These are phyloP conservation scores for Isoperla grammatica DNA, from an alignment of 2,888 invertebrate species.

Conservation along the genomic window DNA sequence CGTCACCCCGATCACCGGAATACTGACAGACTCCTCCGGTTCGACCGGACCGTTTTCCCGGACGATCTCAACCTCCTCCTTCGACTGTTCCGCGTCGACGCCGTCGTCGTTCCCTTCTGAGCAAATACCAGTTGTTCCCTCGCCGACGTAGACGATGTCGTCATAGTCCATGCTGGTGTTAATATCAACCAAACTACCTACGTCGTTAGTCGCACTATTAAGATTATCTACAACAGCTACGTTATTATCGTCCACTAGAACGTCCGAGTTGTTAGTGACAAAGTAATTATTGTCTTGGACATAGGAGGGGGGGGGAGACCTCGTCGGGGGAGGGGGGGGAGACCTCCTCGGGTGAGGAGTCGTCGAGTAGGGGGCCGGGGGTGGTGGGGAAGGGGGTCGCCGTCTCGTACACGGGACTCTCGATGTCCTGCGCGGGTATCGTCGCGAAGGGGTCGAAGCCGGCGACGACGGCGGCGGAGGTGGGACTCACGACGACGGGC, in stretches of 20 bases:
- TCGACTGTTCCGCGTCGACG: no score
- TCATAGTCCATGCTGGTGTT: slow-evolving; percentile 17
- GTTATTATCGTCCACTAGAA: no score
- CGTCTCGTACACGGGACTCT: background rate
- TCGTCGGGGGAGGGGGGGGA: no score
- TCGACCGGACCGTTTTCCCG: no score
- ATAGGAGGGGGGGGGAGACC: no score
- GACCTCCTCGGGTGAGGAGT: background rate
- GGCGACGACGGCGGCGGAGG: background rate
- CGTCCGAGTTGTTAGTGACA: no score
- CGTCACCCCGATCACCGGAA: slow-evolving; percentile 1
- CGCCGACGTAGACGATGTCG: no score
- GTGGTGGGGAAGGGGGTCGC: background rate
- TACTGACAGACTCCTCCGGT: background rate
- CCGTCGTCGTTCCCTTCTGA: no score
- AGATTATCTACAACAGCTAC: no score
- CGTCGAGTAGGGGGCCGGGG: background rate
- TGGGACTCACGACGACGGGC: background rate
- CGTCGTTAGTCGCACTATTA: background rate
- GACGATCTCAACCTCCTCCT: no score
- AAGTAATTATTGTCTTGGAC: no score
- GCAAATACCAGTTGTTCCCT: no score
- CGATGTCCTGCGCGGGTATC: slow-evolving; percentile 8
- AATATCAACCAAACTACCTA: background rate
- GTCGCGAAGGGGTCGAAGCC: slow-evolving; percentile 25